Evolutionary conservation across 2,797 vertebrate species (phyloP), one percentile per base, ranked within the genome.

Genomic region (Coilia nasus): DNA sequence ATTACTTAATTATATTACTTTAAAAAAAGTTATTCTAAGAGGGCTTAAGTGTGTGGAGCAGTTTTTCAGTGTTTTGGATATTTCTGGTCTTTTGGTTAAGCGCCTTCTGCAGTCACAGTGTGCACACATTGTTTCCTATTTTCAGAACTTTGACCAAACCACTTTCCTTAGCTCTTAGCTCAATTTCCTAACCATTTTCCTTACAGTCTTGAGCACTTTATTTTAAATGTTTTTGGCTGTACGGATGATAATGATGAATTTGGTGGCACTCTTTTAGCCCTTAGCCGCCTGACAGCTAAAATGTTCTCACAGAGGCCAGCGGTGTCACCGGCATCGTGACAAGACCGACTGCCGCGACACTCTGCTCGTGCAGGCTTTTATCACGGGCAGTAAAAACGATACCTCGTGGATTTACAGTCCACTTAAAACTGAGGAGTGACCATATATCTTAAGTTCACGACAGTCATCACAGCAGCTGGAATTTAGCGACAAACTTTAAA

Each of bases 401-500:
- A 84, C 47, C 80, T 56, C 84, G 83, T 84, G 47, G 67, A 86
- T 88, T 83, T 87, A 85, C 75, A 14, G 87, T 14, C 82, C 87
- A 78, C 54, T 84, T 80, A 85, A 85, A 85, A 41, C 31, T 23
- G 82, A 85, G 82, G 44, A 47, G 57, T 81, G 23, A 31, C 57
- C 71, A 78, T 87, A 83, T 85, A 83, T 85, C 82, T 17, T 7
- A 15, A 46, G 59, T 67, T 81, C 25, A 71, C 60, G 17, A 15
- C 14, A 41, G 67, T 75, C 28, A 41, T 75, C 15, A 4, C 12
- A 19, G 67, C 31, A 75, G 31, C 14, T 41, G 31, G 31, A 7
- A 17, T 41, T 41, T 41, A 41, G 23, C 17, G 14, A 41, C 64
- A 35, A 71, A 31, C 28, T 35, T 71, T 1, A 75, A 75, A 75